These are phyloP conservation scores for Brachionus paranguensis DNA, from an alignment of 1,140 invertebrate genomes.

Conservation along the genomic window DNA sequence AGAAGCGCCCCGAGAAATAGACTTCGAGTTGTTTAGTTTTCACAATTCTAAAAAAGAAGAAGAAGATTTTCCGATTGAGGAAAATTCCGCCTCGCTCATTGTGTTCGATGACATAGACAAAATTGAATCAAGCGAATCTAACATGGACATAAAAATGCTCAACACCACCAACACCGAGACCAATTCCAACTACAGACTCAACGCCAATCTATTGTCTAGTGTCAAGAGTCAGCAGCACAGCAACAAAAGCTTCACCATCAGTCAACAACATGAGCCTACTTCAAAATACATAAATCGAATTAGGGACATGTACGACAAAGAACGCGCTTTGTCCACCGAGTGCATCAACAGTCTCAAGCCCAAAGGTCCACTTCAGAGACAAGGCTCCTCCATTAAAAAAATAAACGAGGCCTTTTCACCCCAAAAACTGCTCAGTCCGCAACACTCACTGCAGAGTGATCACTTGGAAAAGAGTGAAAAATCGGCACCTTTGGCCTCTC, in stretches of 20 bases:
- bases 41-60: conserved; percentile 6
- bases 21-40: background rate
- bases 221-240: background rate
- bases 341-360: background rate
- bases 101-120: conserved; percentile 20
- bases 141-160: conserved; percentile 31
- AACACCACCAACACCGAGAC: background rate
- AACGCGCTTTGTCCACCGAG: conserved; percentile 11
- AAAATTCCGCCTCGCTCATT: background rate
- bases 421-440: background rate
- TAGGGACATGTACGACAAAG: conserved; percentile 3
- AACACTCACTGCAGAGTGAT: background rate
- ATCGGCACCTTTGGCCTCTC: conserved; percentile 12
- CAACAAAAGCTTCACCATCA: background rate
- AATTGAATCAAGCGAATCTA: background rate
- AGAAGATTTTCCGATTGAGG: conserved; percentile 20
- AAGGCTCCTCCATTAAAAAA: background rate
- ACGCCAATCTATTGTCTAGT: background rate
- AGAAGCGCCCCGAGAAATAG: background rate
- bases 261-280: background rate
- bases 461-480: background rate
- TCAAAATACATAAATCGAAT: conserved; percentile 32
- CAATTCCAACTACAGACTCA: conserved; percentile 9
- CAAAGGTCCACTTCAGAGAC: background rate
- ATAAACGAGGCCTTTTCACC: background rate